Base-by-base conservation (phyloP, 2,888 invertebrate species). In the Xylophagus ater region DNA sequence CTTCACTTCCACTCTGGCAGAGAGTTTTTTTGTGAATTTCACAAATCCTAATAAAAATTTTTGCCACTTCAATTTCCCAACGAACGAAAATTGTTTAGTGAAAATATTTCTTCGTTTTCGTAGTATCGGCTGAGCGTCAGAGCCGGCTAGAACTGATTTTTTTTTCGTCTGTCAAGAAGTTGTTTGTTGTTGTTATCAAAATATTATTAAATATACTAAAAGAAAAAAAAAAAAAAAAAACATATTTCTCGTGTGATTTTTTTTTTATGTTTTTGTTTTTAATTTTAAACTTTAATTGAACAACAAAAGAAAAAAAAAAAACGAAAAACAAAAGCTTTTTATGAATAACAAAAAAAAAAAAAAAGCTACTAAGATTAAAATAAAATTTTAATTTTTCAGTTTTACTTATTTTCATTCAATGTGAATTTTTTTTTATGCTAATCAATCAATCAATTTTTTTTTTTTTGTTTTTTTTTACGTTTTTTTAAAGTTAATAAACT, bases 91-190 rank as follows among this genome's bases (percentile, higher is more conserved):
- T n/a, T n/a, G n/a, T n/a, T n/a, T n/a, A n/a, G n/a, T n/a, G n/a
- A n/a, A n/a, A n/a, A n/a, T n/a, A n/a, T n/a, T n/a, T n/a, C n/a
- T 39, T 39, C 38, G 38, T 39, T 32, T 21, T 24, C 38, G 51
- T 60, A 63, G 62, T 59, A 57, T 62, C 61, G 65, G 62, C 61
- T 62, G 53, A 60, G 57, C 59, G 51, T 57, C 53, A 51, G 53
- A 53, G 49, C 52, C 55, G 55, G 55, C 50, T 56, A 54, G 55
- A 55, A 53, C 47, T 42, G 28, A 23, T 34, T 41, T 25, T 17
- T 10, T 36, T 37, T 35, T 14, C 6, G 28, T 31, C n/a, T n/a
- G n/a, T 37, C 23, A 6, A 17, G 29, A 23, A 12, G 18, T 29
- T 18, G 34, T 19, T 28, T 37, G 32, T 40, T 42, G 32, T 45